Conservation (phyloP, 2,888 invertebrate genomes). For the Mythimna vitellina region DNA sequence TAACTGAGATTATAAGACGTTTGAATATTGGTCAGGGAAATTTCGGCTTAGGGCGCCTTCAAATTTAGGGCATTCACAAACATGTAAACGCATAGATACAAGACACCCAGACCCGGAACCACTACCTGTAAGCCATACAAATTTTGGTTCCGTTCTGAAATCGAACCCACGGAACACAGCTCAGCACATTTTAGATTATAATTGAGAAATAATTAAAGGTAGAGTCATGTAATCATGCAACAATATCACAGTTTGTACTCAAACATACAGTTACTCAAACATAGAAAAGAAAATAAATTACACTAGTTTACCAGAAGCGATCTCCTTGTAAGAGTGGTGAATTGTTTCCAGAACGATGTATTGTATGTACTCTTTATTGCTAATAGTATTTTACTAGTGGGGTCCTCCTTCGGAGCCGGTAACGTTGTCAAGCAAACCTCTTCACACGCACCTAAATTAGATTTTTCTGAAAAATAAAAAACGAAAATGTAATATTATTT, state of each 20-base stretch:
- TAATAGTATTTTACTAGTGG: constrained; percentile 83
- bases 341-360: constrained; percentile 85
- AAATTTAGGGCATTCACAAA: too few relatives aligned
- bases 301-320: constrained; percentile 79
- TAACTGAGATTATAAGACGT: neutral
- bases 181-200: too few relatives aligned
- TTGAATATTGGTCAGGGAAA: neutral
- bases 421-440: constrained; percentile 81
- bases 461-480: constrained; percentile 73
- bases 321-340: constrained; percentile 81
- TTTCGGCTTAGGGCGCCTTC: neutral
- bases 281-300: constrained; percentile 28
- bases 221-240: too few relatives aligned
- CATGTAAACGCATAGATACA: neutral
- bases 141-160: too few relatives aligned
- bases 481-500: neutral
- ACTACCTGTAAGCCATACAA: too few relatives aligned
- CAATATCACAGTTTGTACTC: too few relatives aligned
- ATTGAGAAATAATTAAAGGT: neutral
- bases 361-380: constrained; percentile 85
- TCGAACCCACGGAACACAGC: too few relatives aligned
- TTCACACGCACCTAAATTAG: constrained; percentile 74
- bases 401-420: constrained; percentile 83
- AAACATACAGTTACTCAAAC: neutral
- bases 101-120: neutral